These are phyloP conservation scores for Aplysina aerophoba DNA, from an alignment of 37 sponge, comb jelly and placozoan genomes.

Conservation along the genomic window DNA sequence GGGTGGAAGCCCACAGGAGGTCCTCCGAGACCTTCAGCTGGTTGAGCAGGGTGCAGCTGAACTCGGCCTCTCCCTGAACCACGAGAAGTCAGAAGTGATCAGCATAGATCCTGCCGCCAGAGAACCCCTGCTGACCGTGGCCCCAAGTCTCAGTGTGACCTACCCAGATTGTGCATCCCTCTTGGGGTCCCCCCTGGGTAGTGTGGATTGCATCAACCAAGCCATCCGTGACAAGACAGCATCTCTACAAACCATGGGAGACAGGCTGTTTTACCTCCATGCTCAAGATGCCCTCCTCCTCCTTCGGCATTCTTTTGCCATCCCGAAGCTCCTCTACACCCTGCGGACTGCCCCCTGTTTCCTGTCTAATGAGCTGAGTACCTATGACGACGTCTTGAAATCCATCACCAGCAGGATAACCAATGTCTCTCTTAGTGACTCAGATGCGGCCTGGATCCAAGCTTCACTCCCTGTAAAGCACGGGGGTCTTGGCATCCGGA, in stretches of 20 bases:
- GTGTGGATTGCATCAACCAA: not conserved
- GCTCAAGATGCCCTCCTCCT: slow-evolving; percentile 18
- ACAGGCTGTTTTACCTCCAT: not conserved
- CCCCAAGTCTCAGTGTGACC: not conserved
- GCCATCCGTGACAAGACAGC: not conserved
- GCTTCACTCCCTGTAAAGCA: slow-evolving; percentile 2
- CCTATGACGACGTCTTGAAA: not conserved
- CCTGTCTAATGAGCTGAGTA: not conserved
- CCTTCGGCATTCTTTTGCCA: slow-evolving; percentile 9
- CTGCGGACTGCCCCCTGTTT: slow-evolving; percentile 15
- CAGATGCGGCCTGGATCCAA: not conserved
- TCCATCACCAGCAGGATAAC: not conserved
- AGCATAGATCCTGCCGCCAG: not conserved
- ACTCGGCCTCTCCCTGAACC: not conserved
- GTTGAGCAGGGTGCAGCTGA: not conserved
- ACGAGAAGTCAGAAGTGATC: not conserved
- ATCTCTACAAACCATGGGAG: not conserved
- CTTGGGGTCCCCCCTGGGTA: not conserved
- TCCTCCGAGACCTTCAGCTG: not conserved
- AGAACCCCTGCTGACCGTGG: not conserved
- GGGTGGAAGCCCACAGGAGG: not conserved
- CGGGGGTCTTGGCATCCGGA: slow-evolving; percentile 22
- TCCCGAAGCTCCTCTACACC: slow-evolving; percentile 3
- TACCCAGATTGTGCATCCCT: not conserved
- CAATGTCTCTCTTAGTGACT: not conserved